A percentile compares a stretch with the other conserved stretches of the same genome.
phyloP scores from a whole-genome alignment of 2,888 invertebrate genomes.

The Malachius bipustulatus region DNA sequence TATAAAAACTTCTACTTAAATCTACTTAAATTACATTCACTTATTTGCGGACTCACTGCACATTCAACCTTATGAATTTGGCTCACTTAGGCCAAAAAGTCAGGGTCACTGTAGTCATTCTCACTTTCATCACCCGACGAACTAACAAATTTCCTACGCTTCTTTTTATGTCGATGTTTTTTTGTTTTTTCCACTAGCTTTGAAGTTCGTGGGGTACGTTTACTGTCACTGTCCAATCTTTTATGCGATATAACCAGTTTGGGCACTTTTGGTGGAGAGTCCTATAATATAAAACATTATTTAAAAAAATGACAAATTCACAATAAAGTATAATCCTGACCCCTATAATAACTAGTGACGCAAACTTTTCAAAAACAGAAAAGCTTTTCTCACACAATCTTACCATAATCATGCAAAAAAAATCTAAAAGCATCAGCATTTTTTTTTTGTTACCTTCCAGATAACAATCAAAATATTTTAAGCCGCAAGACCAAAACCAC shows the following conservation, averaged over 20 bases:
- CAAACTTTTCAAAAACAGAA: too few relatives aligned
- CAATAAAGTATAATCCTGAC: too few relatives aligned
- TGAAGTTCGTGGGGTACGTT: slow-evolving; percentile 33
- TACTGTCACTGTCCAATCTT: slow-evolving; percentile 34
- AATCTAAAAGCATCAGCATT: too few relatives aligned
- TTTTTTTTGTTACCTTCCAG: too few relatives aligned
- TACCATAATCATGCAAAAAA: too few relatives aligned
- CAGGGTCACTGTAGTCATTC: slow-evolving; percentile 52
- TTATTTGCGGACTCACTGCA: too few relatives aligned
- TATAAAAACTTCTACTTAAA: slow-evolving; percentile 16
- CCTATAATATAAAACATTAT: slow-evolving; percentile 21
- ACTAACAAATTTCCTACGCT: slow-evolving; percentile 43
- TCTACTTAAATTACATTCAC: slow-evolving; percentile 23
- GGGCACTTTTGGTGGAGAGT: slow-evolving; percentile 39
- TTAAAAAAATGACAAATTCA: too few relatives aligned
- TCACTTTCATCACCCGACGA: slow-evolving; percentile 51
- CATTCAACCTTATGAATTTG: slow-evolving; percentile 25
- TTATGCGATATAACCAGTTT: slow-evolving; percentile 40
- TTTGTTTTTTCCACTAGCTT: slow-evolving; percentile 36
- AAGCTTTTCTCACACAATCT: too few relatives aligned
- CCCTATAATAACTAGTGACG: too few relatives aligned
- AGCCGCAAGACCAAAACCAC: too few relatives aligned
- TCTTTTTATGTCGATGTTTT: slow-evolving; percentile 42
- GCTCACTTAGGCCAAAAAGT: slow-evolving; percentile 35
- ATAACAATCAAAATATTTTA: too few relatives aligned